Evolutionary conservation across 2,113 vertebrate genomes (phyloP), one percentile per base, ranked within the genome.

Genomic region (Menidia beryllina): DNA sequence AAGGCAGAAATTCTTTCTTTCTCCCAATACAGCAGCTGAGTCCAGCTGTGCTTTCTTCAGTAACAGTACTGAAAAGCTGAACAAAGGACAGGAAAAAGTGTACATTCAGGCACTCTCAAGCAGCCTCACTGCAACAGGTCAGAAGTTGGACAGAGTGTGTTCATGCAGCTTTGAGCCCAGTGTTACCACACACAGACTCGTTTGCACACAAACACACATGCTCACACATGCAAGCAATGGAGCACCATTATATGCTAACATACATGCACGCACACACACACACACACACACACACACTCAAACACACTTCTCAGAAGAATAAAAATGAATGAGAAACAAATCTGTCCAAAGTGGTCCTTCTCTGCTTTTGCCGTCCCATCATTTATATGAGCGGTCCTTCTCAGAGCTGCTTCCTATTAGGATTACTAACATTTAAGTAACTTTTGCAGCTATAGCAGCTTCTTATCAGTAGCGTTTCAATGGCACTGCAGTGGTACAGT

Each of bases 91-190:
- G 36, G 20, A 48, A 38, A 65, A 49, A 51, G 39, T 15, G 51
- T 64, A 49, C 86, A 90, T 91, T 89, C 86, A 86, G 89, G 83
- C 85, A 85, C 86, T 82, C 83, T 60, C 48, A 51, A 77, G 68
- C 75, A 72, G 83, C 82, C 64, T 77, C 68, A 63, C 83, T 76
- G 85, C 78, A 88, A 86, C 75, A 84, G 66, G 69, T 80, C 65
- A 64, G 72, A 80, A 81, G 83, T 88, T 85, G 81, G 79, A 82
- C 70, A 27, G 56, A 80, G 77, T 76, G 84, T 72, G 45, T 72
- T 86, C 81, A 86, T 84, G 87, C 72, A 49, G 75, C 70, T 38
- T 84, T 50, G 23, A 76, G 86, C 77, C 75, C 58, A 84, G 75
- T 75, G 58, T 85, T 79, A 84, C 82, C 84, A 79, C 82, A 84